Conservation (phyloP, 2,797 vertebrate genomes). For the Emys orbicularis region DNA sequence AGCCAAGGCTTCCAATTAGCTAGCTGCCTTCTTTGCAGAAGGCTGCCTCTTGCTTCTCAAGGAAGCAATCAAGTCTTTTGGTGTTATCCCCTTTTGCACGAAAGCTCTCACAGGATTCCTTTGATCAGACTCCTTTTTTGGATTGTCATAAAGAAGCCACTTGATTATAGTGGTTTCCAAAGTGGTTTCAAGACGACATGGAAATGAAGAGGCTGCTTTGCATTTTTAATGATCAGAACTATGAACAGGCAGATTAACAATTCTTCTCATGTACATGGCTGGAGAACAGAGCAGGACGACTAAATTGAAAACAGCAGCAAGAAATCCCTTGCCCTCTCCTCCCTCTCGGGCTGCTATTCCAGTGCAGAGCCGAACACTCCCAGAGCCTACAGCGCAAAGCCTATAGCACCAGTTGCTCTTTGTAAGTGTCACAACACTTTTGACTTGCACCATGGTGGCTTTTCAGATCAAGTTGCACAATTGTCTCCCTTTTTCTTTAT, state of each 20-base stretch:
- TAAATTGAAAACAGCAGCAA: background rate
- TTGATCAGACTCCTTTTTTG: background rate
- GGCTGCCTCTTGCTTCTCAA: background rate
- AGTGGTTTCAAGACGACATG: background rate
- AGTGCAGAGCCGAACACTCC: background rate
- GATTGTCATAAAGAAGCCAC: background rate
- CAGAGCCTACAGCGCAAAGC: fast-evolving
- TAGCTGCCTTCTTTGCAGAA: background rate
- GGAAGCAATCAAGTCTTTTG: background rate
- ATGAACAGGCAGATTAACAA: background rate
- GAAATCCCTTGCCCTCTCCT: background rate
- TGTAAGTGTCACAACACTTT: fast-evolving
- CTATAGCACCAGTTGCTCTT: background rate
- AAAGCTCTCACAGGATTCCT: slow-evolving; percentile 10
- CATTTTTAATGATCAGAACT: slow-evolving; percentile 17
- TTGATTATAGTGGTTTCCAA: slow-evolving; percentile 4
- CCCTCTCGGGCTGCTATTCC: background rate
- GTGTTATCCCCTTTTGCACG: background rate
- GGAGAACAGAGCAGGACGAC: background rate
- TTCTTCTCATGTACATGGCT: background rate
- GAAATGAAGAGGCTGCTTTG: slow-evolving; percentile 40
- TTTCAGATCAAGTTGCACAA: background rate
- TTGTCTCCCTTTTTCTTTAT: background rate
- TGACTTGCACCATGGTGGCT: background rate
- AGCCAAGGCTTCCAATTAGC: background rate